Percentiles rank a stretch among this genome's conserved stretches.
Evolutionary conservation across 1,140 invertebrate genomes (phyloP).

Genomic region (Trypoxylus dichotomus): DNA sequence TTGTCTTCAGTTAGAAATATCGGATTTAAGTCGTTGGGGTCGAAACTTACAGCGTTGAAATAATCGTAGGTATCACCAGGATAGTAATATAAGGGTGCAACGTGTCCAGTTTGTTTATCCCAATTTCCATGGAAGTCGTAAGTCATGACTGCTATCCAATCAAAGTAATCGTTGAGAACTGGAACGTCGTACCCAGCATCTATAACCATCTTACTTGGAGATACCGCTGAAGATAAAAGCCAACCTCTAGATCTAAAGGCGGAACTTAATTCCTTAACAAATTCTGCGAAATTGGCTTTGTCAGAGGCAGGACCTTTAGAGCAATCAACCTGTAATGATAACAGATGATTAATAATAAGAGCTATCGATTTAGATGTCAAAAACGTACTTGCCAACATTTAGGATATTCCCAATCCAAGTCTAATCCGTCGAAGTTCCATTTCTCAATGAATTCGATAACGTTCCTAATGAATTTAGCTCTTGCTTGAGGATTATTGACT

Average conservation of each 20-base stretch:
- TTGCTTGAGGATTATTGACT: slow-evolving; percentile 59
- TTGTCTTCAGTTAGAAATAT: neutral
- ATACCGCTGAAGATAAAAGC: slow-evolving; percentile 80
- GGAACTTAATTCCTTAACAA: slow-evolving; percentile 70
- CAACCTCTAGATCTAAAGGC: slow-evolving; percentile 72
- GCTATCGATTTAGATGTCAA: neutral
- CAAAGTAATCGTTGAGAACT: slow-evolving; percentile 68
- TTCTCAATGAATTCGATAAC: slow-evolving; percentile 64
- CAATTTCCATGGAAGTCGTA: slow-evolving; percentile 89
- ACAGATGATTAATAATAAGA: neutral
- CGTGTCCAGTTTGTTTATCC: slow-evolving; percentile 86
- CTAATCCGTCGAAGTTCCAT: slow-evolving; percentile 70
- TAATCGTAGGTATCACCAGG: slow-evolving; percentile 73
- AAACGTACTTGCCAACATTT: slow-evolving; percentile 65
- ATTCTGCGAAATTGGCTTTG: slow-evolving; percentile 71
- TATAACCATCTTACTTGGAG: slow-evolving; percentile 79
- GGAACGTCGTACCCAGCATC: slow-evolving; percentile 80
- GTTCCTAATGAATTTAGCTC: slow-evolving; percentile 62
- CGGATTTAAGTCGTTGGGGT: neutral
- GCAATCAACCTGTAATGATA: slow-evolving; percentile 66
- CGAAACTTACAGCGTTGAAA: slow-evolving; percentile 70
- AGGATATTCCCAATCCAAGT: slow-evolving; percentile 75
- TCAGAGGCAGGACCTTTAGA: slow-evolving; percentile 74
- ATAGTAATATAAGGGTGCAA: slow-evolving; percentile 76
- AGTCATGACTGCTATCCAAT: slow-evolving; percentile 89